Base-by-base conservation (phyloP, 2,888 invertebrate species). In the Andrena dorsata region DNA sequence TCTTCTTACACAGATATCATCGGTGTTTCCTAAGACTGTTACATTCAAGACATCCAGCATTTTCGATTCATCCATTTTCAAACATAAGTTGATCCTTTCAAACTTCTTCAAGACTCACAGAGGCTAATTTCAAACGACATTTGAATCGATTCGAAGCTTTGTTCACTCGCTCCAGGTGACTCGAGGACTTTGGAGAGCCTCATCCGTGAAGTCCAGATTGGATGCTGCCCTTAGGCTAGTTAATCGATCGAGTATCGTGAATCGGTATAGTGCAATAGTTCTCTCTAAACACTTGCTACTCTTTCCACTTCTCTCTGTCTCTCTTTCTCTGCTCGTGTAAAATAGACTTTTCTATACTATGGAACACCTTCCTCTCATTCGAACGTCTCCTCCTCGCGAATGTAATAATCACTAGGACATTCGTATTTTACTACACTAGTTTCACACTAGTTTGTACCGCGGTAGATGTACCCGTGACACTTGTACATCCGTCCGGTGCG, bases 211-310 rank as follows among this genome's bases (percentile, higher is more conserved):
- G 61, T 53, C 51, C 41, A 32, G 16, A 78, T 20, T 28, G 72
- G 53, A 53, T 35, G 68, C 47, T 28, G 47, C 64, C 41, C 53
- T 65, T 76, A 56, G 76, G 30, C 70, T 76, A 83, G 61, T 70
- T 70, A 70, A 66, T 64, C 68, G 63, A 82, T 32, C 61, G n/a
- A 66, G n/a, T 81, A 71, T 86, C 81, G 68, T 56, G 65, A 87
- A 86, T 76, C 84, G 61, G 72, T 75, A 77, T 82, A 86, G 87
- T 82, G 86, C 86, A 86, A 86, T 86, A 86, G 85, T 82, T 79
- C 69, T 72, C 35, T 76, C 65, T 58, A 71, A 35, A 69, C 68
- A 56, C 60, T 75, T 74, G 76, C 32, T 76, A 78, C 69, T 53
- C 65, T 82, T 32, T 35, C 51, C 69, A 71, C 61, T 28, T 47